These are phyloP conservation scores for Parochlus steinenii DNA, from an alignment of 2,888 invertebrate species.

Conservation along the genomic window DNA sequence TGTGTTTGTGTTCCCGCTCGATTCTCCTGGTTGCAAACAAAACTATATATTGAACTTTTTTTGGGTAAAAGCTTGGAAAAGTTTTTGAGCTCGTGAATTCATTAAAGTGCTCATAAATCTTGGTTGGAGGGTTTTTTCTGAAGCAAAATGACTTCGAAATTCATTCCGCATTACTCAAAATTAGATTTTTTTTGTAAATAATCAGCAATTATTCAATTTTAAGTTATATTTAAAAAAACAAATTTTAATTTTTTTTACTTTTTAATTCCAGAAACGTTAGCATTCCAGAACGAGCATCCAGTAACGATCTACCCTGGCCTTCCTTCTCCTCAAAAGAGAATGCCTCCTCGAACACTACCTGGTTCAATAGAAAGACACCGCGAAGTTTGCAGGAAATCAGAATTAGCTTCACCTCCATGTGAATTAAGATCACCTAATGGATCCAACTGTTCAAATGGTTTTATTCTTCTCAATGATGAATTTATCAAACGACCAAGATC, in stretches of 20 bases:
- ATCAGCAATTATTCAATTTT: no score
- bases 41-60: no score
- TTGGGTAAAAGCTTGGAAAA: no score
- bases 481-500: constrained; percentile 12
- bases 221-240: no score
- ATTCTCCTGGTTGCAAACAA: no score
- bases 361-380: constrained; percentile 60
- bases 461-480: constrained; percentile 8
- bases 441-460: constrained; percentile 6
- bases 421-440: constrained; percentile 3
- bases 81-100: no score
- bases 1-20: no score
- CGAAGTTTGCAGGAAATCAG: constrained; percentile 49
- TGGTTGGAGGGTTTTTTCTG: no score
- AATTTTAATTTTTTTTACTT: constrained; percentile 4
- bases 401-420: constrained; percentile 7
- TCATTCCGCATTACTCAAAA: no score
- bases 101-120: no score
- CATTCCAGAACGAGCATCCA: constrained; percentile 43
- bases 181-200: no score
- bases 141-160: no score
- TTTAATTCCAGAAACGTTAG: constrained; percentile 24
- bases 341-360: constrained; percentile 52
- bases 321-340: constrained; percentile 30
- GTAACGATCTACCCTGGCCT: constrained; percentile 47